These are phyloP conservation scores for Phortica magna DNA, from an alignment of 2,888 invertebrate species.

Conservation along the genomic window DNA sequence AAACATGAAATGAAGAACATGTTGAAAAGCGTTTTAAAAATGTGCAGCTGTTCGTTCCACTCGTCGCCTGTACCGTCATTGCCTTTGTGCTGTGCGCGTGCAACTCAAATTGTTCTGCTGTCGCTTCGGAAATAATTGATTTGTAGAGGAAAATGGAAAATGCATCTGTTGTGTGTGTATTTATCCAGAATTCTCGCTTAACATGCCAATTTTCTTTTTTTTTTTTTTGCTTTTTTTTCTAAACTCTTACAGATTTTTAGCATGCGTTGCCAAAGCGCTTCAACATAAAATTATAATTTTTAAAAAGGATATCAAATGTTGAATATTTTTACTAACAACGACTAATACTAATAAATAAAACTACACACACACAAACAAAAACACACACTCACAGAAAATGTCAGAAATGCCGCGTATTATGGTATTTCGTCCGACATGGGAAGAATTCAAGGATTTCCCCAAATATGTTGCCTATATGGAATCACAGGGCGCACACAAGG, in stretches of 20 bases:
- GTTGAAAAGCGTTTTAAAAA: conserved; percentile 46
- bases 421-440: conserved; percentile 95
- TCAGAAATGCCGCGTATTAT: conserved; percentile 75
- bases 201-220: conserved; percentile 4
- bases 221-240: background rate
- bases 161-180: conserved; percentile 1
- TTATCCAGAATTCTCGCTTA: conserved; percentile 3
- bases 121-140: background rate
- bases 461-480: conserved; percentile 96
- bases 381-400: conserved; percentile 46
- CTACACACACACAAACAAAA: conserved; percentile 1
- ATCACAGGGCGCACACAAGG: conserved; percentile 94
- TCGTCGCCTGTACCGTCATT: conserved; percentile 33
- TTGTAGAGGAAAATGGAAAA: conserved; percentile 16
- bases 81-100: conserved; percentile 37
- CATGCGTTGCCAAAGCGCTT: background rate
- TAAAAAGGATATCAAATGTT: background rate
- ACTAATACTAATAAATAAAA: background rate
- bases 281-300: background rate
- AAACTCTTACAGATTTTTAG: conserved; percentile 4
- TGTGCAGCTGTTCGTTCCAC: conserved; percentile 62
- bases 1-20: conserved; percentile 40
- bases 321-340: background rate
- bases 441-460: conserved; percentile 97
- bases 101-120: background rate